Evolutionary conservation across 2,113 vertebrate genomes (phyloP).

Genomic region (Sigmodon hispidus): DNA sequence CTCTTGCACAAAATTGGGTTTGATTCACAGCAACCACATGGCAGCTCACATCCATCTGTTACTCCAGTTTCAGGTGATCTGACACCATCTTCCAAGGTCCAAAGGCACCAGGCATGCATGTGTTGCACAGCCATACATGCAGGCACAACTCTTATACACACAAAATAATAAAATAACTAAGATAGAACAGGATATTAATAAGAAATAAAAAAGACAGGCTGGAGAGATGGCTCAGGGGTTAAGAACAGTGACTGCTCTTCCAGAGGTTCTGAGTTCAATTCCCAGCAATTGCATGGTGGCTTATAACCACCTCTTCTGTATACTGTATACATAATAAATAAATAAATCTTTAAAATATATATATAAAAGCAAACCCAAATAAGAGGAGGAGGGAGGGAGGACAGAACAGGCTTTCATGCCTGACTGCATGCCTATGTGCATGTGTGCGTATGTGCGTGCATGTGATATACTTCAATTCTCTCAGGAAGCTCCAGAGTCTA

Average conservation of each 20-base stretch:
- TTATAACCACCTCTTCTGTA: no score
- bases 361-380: background rate
- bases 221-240: no score
- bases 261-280: no score
- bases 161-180: background rate
- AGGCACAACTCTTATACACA: background rate
- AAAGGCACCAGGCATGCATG: background rate
- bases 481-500: background rate
- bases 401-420: no score
- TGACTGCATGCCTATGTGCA: no score
- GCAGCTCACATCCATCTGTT: background rate
- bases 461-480: background rate
- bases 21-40: background rate
- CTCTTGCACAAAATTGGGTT: background rate
- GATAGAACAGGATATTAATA: background rate
- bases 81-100: background rate
- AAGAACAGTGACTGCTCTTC: no score
- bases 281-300: no score
- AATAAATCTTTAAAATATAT: no score
- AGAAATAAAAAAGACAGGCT: background rate
- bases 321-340: no score
- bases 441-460: background rate
- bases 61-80: background rate
- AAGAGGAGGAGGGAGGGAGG: background rate
- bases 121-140: background rate